Base-by-base conservation (phyloP, 2,113 vertebrate species). In the Podiceps cristatus region DNA sequence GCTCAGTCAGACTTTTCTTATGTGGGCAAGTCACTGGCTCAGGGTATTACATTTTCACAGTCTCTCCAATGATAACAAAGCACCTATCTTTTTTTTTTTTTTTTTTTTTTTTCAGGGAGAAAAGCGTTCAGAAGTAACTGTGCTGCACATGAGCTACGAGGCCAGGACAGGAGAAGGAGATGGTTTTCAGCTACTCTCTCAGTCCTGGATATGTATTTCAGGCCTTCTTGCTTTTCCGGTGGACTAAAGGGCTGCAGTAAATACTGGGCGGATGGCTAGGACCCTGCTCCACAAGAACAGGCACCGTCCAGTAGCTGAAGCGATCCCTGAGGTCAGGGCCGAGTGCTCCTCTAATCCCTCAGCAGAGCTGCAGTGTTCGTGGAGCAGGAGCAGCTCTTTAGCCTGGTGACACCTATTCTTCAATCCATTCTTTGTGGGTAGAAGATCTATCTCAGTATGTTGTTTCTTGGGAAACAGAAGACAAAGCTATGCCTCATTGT, bases 291-390 rank as follows among this genome's bases (percentile, higher is more conserved):
- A 55, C 16, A 52, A 64, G 74, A 22, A 4, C 63, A 69, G n/a
- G 42, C 11, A 20, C 7, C 11, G 2, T 45, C 35, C 59, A 50
- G 45, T 8, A 44, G 25, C 10, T 90, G 47, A 58, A 84, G 25
- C 53, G 66, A 29, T 28, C 19, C 40, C 29, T 0, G 1, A 28
- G 35, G 13, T 0, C 4, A 4, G 25, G 66, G 4, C 23, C 5
- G 7, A 75, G 3, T 31, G 18, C 40, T 69, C 8, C 17, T 42
- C 62, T 29, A 71, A 63, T 0, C 0, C 15, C 6, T 63, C 29
- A 68, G 24, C 29, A 86, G 52, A 50, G 20, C 17, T 47, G 33
- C 5, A 1, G 12, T 20, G 7, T n/a, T 67, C 33, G 50, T 42
- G 63, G 25, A 59, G 37, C 33, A 68, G 18, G 29, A 77, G 7